phyloP scores from a whole-genome alignment of 1,140 invertebrate species.

The Probaryconus sp. region DNA sequence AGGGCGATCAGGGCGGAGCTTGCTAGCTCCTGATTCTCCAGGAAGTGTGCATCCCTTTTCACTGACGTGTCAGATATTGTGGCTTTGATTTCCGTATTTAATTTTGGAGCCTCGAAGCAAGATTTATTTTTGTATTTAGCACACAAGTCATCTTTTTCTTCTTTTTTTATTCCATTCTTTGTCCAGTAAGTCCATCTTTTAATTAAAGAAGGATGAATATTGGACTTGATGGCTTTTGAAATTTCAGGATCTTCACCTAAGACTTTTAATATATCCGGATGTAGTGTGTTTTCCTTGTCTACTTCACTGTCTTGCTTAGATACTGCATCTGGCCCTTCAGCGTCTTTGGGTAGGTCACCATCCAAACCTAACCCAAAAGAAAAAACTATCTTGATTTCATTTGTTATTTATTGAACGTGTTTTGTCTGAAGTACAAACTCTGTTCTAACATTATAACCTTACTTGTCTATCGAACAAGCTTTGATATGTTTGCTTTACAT shows the following conservation, averaged over 20 bases:
- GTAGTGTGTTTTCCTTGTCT: neutral
- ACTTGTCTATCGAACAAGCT: too few species aligned
- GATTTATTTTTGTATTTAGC: constrained; percentile 6
- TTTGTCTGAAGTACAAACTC: too few species aligned
- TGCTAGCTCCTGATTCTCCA: constrained; percentile 3
- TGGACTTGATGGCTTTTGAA: neutral
- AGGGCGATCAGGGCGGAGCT: constrained; percentile 12
- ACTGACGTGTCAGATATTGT: constrained; percentile 4
- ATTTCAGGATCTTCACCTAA: constrained; percentile 2
- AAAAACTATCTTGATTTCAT: too few species aligned
- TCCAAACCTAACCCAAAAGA: too few species aligned
- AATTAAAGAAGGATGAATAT: neutral
- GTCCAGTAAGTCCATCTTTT: neutral
- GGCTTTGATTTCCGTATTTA: constrained; percentile 18
- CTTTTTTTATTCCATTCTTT: neutral
- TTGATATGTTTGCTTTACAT: too few species aligned
- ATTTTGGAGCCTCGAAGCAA: constrained; percentile 4
- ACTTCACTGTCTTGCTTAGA: too few species aligned
- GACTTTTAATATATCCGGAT: neutral
- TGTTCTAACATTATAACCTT: too few species aligned
- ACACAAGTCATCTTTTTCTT: constrained; percentile 5
- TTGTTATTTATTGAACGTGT: too few species aligned
- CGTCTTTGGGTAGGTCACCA: too few species aligned
- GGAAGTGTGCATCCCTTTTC: constrained; percentile 8
- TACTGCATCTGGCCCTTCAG: too few species aligned